Conservation (phyloP, 2,113 vertebrate genomes). For the Chionomys nivalis region DNA sequence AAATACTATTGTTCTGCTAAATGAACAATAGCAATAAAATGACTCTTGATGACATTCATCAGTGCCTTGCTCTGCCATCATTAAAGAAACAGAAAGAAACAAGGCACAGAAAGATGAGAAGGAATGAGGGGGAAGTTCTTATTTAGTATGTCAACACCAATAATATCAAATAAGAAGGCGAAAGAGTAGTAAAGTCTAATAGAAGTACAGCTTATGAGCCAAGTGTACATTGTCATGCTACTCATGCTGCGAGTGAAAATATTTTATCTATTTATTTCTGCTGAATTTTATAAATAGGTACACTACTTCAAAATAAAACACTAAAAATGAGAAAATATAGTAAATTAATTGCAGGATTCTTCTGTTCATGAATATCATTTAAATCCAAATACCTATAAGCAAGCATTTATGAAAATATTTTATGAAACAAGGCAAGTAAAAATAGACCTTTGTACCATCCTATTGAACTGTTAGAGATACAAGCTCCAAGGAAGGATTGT, state of each 20-base stretch:
- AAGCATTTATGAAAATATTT: constrained; percentile 33
- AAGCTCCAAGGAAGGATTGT: not conserved
- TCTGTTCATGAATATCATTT: constrained; percentile 29
- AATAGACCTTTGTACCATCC: not conserved
- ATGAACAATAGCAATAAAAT: not conserved
- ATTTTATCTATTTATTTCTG: constrained; percentile 17
- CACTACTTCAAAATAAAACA: not conserved
- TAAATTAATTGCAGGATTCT: not conserved
- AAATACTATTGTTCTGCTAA: not conserved
- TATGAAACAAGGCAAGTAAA: not conserved
- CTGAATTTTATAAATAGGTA: constrained; percentile 14
- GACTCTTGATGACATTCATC: not conserved
- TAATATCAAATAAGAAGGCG: not conserved
- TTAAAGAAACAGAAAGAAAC: not conserved
- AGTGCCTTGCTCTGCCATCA: not conserved
- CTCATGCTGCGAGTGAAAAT: not conserved
- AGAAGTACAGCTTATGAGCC: not conserved
- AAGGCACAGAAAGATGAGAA: not conserved
- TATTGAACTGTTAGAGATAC: constrained; percentile 1
- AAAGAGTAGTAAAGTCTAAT: not conserved
- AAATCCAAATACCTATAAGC: constrained; percentile 6
- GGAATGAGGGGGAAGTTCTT: not conserved
- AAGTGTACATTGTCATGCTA: not conserved
- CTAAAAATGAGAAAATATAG: constrained; percentile 4
- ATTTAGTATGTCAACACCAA: not conserved